Conservation (phyloP, 2,888 invertebrate genomes). For the Oeneis ivallda region DNA sequence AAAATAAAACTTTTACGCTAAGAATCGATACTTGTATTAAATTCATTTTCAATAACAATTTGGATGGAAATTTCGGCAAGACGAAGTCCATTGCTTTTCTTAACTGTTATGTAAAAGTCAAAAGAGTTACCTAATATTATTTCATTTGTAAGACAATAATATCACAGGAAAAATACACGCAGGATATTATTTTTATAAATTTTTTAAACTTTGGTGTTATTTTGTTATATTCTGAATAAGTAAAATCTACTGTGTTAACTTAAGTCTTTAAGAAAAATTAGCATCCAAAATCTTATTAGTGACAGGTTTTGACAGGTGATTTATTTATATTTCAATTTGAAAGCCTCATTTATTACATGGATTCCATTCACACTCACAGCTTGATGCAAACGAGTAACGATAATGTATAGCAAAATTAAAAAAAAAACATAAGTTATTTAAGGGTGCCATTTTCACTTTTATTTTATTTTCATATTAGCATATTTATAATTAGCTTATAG, state of each 20-base stretch:
- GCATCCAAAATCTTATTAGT: background rate
- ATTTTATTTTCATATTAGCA: background rate
- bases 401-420: too few relatives aligned
- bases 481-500: background rate
- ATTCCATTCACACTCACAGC: slow-evolving; percentile 8
- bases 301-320: slow-evolving; percentile 2
- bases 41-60: slow-evolving; percentile 20
- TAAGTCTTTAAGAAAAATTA: background rate
- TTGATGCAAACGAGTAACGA: too few relatives aligned
- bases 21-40: slow-evolving; percentile 10
- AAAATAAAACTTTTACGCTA: slow-evolving; percentile 7
- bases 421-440: too few relatives aligned
- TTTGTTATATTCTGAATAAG: background rate
- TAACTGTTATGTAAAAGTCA: background rate
- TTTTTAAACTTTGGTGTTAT: background rate
- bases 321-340: slow-evolving; percentile 5
- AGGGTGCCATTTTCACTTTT: background rate
- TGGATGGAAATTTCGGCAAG: slow-evolving; percentile 31
- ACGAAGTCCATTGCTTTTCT: background rate
- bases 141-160: slow-evolving; percentile 2
- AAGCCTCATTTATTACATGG: slow-evolving; percentile 12
- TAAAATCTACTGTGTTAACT: background rate
- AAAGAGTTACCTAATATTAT: background rate
- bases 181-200: background rate
- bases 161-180: slow-evolving; percentile 2